Evolutionary conservation across 2,113 vertebrate genomes (phyloP).

Genomic region (Chelonoidis abingdonii): DNA sequence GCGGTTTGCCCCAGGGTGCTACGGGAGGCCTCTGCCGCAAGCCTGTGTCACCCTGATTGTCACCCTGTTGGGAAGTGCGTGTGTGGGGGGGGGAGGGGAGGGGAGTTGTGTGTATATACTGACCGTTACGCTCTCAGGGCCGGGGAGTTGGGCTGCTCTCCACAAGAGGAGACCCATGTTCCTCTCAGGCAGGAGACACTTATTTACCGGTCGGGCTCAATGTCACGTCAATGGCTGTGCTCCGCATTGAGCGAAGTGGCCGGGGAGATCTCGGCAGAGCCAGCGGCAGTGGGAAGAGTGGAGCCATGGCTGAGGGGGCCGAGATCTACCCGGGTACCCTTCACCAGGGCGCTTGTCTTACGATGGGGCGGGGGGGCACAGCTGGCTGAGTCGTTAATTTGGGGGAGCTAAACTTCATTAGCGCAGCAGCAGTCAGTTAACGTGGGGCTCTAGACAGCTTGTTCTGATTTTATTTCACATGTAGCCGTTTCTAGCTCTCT

Average conservation of each 20-base stretch:
- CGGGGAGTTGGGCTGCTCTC: neutral
- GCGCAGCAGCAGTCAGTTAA: neutral
- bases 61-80: too few species aligned
- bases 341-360: neutral
- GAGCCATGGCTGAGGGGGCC: too few species aligned
- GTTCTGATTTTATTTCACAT: neutral
- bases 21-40: neutral
- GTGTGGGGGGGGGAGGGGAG: neutral
- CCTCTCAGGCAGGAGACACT: neutral
- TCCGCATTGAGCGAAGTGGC: neutral
- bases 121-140: too few species aligned
- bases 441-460: too few species aligned
- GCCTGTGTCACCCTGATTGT: neutral
- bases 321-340: too few species aligned
- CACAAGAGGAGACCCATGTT: neutral
- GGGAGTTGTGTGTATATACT: neutral
- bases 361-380: neutral
- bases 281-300: too few species aligned
- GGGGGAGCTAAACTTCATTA: too few species aligned
- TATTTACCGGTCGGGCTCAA: too few species aligned
- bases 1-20: neutral
- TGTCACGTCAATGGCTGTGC: too few species aligned
- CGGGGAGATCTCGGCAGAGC: neutral
- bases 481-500: too few species aligned
- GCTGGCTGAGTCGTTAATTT: too few species aligned